Evolutionary conservation across 1,140 invertebrate species (phyloP).

Genomic region (Papilio polytes): DNA sequence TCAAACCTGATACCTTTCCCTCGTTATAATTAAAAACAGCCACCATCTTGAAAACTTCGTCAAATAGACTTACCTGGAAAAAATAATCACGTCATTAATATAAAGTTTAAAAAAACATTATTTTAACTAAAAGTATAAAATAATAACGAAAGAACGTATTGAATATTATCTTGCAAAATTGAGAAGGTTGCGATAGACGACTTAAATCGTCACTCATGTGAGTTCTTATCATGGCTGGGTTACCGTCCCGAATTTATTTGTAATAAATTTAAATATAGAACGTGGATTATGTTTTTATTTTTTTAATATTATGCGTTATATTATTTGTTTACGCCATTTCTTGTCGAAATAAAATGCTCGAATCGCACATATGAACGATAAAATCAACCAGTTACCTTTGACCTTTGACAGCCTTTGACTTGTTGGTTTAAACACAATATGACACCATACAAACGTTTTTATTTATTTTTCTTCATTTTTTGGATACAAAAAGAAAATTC

Average conservation of each 20-base stretch:
- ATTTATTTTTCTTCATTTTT: not conserved
- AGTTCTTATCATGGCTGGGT: too few relatives aligned
- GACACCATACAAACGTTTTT: not conserved
- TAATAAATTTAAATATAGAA: too few relatives aligned
- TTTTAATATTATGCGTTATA: not conserved
- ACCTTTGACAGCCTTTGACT: too few relatives aligned
- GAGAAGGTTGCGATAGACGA: too few relatives aligned
- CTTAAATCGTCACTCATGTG: too few relatives aligned
- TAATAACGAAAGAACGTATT: too few relatives aligned
- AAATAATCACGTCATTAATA: slow-evolving; percentile 42
- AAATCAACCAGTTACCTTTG: too few relatives aligned
- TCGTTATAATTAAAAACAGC: slow-evolving; percentile 57
- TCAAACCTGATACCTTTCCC: slow-evolving; percentile 49
- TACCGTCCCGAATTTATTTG: too few relatives aligned
- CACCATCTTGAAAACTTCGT: slow-evolving; percentile 49
- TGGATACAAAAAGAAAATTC: too few relatives aligned
- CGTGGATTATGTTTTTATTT: too few relatives aligned
- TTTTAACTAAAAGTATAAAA: not conserved
- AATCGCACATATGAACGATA: not conserved
- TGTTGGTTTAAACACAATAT: slow-evolving; percentile 2
- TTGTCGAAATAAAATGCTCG: not conserved
- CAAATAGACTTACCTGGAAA: slow-evolving; percentile 57
- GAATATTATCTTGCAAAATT: too few relatives aligned
- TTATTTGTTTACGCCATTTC: not conserved
- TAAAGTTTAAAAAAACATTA: slow-evolving; percentile 20